Base-by-base conservation (phyloP, 2,888 invertebrate genomes). In the Copidosoma aretas region DNA sequence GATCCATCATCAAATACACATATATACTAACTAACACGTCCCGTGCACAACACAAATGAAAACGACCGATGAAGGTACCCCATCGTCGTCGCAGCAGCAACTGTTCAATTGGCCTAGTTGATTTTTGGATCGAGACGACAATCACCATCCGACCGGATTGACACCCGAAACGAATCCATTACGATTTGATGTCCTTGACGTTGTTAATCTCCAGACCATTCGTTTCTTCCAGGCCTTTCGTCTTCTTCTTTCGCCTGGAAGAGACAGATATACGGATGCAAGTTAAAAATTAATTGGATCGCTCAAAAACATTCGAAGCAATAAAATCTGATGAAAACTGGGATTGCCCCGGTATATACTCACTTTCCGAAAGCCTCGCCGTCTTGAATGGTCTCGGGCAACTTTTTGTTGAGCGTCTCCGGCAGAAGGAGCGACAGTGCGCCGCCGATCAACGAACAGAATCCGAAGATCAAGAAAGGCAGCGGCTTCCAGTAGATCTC, bases 331-430 rank as follows among this genome's bases (percentile, higher is more conserved):
- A 32, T 8, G 8, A 22, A 39, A 1, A 21, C 3, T 32, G 32
- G 32, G 8, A n/a, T n/a, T n/a, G n/a, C n/a, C n/a, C 43, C 19
- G 25, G 24, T n/a, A 10, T 22, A 49, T 10, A 76, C 86, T 83
- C 80, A 88, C 89, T 84, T 86, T 84, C 89, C 88, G 79, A 89
- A 89, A 22, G 83, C 78, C 80, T 89, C 89, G 8, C 89, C 89
- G 75, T 90, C 90, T 76, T 87, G 87, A 71, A 90, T 87, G 0
- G 90, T 88, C 78, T 90, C 90, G 3, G 91, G 91, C 64, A 91
- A 81, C 71, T 87, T 87, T 76, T 86, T 87, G 73, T 89, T 89
- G 60, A 89, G 81, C 0, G 91, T 91, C 84, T 91, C 91, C 1
- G 91, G 91, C 57, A 91, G 82, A 39, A 88, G 79, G 43, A 90